Evolutionary conservation across 2,113 vertebrate genomes (phyloP), one percentile per base, ranked within the genome.

Genomic region (Caranx ignobilis): DNA sequence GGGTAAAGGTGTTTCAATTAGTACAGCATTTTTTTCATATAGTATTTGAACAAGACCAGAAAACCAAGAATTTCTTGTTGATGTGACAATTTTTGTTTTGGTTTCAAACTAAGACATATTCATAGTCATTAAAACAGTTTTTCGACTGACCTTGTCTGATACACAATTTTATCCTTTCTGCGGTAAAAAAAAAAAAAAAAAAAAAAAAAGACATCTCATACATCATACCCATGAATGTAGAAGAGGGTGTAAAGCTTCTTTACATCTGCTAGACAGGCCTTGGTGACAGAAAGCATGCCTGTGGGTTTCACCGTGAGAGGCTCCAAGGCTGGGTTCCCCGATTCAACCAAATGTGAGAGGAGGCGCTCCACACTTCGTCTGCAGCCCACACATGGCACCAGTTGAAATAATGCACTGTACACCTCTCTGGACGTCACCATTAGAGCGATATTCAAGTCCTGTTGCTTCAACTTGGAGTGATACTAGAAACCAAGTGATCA

Each of bases 321-420:
- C 88, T 98, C 97, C 52, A 99, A 94, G 0, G 97, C 97, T 2
- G 97, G 97, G 73, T 97, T 98, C 56, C 97, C 98, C 0, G 97
- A 97, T 84, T 99, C 97, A 61, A 98, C 96, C 12, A 99, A 95
- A 92, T 98, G 97, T 2, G 97, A 97, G 88, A 99, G 99, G 35
- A 99, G 96, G 45, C 96, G 97, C 65, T 99, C 98, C 89, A 99
- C 98, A 7, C 98, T 99, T 35, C 96, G 96, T 60, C 98, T 95
- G 88, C 98, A 99, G 88, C 98, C 98, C 60, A 99, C 98, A 2
- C 98, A 99, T 0, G 97, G 96, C 77, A 99, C 97, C 70, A 97
- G 93, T 95, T 99, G 98, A 87, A 97, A 96, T 65, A 99, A 96
- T 0, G 96, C 95, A 55, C 94, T 94, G 92, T 97, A 92, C 66